phyloP scores from a whole-genome alignment of 2,888 invertebrate species.

The Drosophila stalkeri region DNA sequence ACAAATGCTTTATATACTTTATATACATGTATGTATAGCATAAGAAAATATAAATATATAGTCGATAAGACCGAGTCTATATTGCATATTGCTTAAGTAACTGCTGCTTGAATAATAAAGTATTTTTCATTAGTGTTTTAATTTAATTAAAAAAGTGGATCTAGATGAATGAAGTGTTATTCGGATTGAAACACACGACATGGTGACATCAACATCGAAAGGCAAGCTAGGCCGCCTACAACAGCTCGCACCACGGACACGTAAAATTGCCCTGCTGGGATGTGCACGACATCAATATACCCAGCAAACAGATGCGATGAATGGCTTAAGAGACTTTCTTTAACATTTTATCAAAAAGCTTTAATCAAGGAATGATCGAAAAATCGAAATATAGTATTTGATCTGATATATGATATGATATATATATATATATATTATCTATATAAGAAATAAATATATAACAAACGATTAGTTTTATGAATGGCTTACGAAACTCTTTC shows the following conservation, averaged over 20 bases:
- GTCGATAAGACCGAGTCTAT: constrained; percentile 13
- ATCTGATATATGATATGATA: too few relatives aligned
- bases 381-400: too few relatives aligned
- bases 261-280: background rate
- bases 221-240: constrained; percentile 60
- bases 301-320: background rate
- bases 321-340: background rate
- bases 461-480: too few relatives aligned
- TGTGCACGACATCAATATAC: background rate
- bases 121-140: constrained; percentile 53
- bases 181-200: constrained; percentile 58
- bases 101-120: constrained; percentile 6
- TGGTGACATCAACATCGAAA: constrained; percentile 71
- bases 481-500: background rate
- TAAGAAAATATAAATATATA: background rate
- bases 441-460: too few relatives aligned
- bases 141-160: constrained; percentile 61
- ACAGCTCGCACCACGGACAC: constrained; percentile 37
- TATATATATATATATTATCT: too few relatives aligned
- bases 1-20: constrained; percentile 25
- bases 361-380: background rate
- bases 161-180: constrained; percentile 57
- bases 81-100: constrained; percentile 10
- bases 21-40: background rate
- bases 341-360: background rate